Evolutionary conservation across 2,797 vertebrate species (phyloP), one percentile per base, ranked within the genome.

Genomic region (Sebastes itinus): DNA sequence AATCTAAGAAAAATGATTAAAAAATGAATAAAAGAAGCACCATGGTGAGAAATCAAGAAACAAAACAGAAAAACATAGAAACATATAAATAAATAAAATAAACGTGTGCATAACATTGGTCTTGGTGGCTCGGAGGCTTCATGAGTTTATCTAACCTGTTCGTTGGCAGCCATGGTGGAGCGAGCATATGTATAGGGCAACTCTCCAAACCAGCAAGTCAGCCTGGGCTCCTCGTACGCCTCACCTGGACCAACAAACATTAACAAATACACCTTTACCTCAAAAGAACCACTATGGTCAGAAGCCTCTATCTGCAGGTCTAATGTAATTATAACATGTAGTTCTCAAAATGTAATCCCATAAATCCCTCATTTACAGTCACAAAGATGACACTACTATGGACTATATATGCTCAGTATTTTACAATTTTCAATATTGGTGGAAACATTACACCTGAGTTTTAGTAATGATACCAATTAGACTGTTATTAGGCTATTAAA

Each of bases 181-280:
- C 75, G 93, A 75, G 98, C 96, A 25, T 99, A 99, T 0, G 97
- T 98, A 68, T 99, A 99, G 7, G 98, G 97, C 84, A 98, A 92
- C 72, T 98, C 97, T 82, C 98, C 98, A 46, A 95, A 99, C 98
- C 98, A 99, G 76, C 96, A 98, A 42, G 98, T 99, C 70, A 99
- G 95, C 82, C 98, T 95, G 46, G 98, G 98, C 75, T 99, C 98
- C 23, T 95, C 94, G 33, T 98, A 99, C 56, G 96, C 94, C 35
- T 94, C 86, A 85, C 96, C 98, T 99, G 67, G 54, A 94, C 49
- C 38, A 56, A 65, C n/a, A 64, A 33, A 72, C 27, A 77, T 4
- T 54, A 2, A 78, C 1, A 75, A 6, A 78, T 2, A 71, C 55
- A 80, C 18, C 1, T 20, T 42, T 5, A 70, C 27, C 1, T 42